phyloP scores from a whole-genome alignment of 2,113 vertebrate genomes.

The Cyanoderma ruficeps region DNA sequence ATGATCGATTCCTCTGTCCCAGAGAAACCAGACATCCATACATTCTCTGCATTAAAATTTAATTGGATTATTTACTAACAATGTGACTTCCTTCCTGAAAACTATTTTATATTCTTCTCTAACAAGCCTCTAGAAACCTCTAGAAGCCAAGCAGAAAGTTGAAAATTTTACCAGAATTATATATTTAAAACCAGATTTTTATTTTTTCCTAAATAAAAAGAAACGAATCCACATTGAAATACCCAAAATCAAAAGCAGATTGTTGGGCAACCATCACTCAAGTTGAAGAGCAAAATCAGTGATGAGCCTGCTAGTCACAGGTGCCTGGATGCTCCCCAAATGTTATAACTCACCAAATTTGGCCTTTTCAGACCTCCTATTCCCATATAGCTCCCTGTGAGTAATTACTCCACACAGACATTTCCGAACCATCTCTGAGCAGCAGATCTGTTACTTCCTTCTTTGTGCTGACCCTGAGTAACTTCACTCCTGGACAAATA shows the following conservation, averaged over 20 bases:
- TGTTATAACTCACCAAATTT: fast-evolving
- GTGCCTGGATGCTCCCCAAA: neutral
- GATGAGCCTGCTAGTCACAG: neutral
- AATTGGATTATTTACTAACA: slow-evolving; percentile 12
- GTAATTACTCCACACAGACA: neutral
- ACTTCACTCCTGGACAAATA: slow-evolving; percentile 36
- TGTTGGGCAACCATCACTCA: neutral
- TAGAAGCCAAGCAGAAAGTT: neutral
- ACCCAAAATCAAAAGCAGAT: neutral
- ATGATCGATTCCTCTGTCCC: neutral
- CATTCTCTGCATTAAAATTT: neutral
- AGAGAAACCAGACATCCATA: neutral
- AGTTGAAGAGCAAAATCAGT: neutral
- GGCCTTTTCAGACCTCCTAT: neutral
- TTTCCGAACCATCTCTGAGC: neutral
- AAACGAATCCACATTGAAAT: neutral
- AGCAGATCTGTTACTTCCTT: neutral
- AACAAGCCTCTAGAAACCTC: neutral
- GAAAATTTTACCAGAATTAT: neutral
- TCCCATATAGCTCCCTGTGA: neutral
- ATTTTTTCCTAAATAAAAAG: neutral
- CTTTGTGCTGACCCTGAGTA: neutral
- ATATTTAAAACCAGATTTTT: neutral
- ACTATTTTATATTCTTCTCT: neutral
- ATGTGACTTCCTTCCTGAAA: neutral